These are phyloP conservation scores for Platichthys stellatus DNA, from an alignment of 2,113 vertebrate genomes.

Conservation along the genomic window DNA sequence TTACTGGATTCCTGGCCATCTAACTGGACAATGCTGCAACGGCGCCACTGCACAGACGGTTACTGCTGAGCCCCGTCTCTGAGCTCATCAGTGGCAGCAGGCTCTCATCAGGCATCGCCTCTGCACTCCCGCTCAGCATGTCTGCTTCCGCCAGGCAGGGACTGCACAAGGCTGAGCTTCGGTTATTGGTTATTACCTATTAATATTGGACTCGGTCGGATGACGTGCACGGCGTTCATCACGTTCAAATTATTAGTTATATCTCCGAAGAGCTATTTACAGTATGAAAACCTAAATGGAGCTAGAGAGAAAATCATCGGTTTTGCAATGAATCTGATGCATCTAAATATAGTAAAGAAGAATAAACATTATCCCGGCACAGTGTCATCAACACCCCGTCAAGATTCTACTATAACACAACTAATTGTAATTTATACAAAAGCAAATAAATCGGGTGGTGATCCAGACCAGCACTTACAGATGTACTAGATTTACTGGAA, in stretches of 20 bases:
- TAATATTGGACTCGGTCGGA: constrained; percentile 23
- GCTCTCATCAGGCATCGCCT: constrained; percentile 37
- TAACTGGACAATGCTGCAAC: constrained; percentile 48
- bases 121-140: constrained; percentile 29
- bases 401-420: neutral
- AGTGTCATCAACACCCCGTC: neutral
- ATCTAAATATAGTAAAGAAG: neutral
- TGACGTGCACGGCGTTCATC: neutral
- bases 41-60: constrained; percentile 57
- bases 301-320: neutral
- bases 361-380: neutral
- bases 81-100: constrained; percentile 60
- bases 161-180: constrained; percentile 34
- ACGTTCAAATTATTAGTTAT: neutral
- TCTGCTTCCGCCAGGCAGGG: constrained; percentile 13
- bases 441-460: neutral
- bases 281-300: neutral
- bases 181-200: constrained; percentile 52
- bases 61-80: constrained; percentile 53
- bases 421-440: neutral
- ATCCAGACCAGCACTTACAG: neutral
- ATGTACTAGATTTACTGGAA: neutral
- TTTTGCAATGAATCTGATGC: neutral
- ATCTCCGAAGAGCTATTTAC: neutral
- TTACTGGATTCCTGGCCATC: constrained; percentile 58